A percentile compares a stretch with the other conserved stretches of the same genome.
These are phyloP conservation scores for Camponotus fellah DNA, from an alignment of 2,888 invertebrate genomes.

Conservation along the genomic window DNA sequence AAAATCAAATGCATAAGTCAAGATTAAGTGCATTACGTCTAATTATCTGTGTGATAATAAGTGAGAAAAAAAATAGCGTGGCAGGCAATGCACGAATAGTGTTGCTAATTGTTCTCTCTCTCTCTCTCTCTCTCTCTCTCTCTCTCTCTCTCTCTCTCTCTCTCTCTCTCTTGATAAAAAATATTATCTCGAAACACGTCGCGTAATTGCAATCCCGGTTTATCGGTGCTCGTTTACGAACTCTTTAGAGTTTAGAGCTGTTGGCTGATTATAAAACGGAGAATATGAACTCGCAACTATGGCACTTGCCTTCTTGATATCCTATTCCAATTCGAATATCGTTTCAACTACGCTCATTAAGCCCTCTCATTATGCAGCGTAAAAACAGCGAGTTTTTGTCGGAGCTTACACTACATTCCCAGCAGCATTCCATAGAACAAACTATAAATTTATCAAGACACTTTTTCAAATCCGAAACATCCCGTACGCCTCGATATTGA, in stretches of 20 bases:
- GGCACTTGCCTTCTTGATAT: slow-evolving; percentile 1
- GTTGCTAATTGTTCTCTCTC: neutral
- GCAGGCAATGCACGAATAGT: neutral
- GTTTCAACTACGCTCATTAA: neutral
- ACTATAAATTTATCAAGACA: neutral
- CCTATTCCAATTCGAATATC: neutral
- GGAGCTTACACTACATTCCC: neutral
- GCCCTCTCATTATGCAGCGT: neutral
- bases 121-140: neutral
- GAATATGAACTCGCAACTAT: neutral
- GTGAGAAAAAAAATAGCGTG: neutral
- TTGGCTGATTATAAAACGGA: slow-evolving; percentile 28
- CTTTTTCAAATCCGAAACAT: neutral
- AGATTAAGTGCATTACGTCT: neutral
- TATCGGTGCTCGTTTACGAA: slow-evolving; percentile 43
- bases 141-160: neutral
- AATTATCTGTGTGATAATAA: slow-evolving; percentile 12
- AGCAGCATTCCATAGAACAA: neutral
- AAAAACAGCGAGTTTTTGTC: neutral
- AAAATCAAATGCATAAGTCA: neutral
- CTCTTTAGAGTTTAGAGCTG: neutral
- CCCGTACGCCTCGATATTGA: neutral
- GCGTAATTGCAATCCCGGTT: slow-evolving; percentile 38
- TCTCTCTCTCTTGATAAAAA: neutral
- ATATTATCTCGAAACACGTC: slow-evolving; percentile 38